Evolutionary conservation across 2,888 invertebrate species (phyloP).

Genomic region (Prosopocoilus inquinatus): DNA sequence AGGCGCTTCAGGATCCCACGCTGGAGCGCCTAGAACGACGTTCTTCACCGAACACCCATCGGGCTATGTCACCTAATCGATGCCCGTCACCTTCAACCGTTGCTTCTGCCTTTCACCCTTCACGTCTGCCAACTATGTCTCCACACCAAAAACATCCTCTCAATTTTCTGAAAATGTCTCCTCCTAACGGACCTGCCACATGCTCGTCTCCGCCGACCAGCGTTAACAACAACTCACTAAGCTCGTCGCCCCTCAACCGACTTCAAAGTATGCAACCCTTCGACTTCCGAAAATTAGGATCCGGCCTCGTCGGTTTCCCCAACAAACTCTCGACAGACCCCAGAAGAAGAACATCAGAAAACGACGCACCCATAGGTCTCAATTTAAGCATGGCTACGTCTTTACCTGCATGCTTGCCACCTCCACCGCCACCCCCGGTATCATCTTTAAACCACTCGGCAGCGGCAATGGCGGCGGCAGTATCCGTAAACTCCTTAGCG

Average conservation of each 20-base stretch:
- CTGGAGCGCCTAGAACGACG: slow-evolving; percentile 59
- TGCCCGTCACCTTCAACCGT: slow-evolving; percentile 62
- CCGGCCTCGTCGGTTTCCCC: slow-evolving; percentile 59
- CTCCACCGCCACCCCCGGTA: slow-evolving; percentile 59
- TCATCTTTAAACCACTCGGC: slow-evolving; percentile 62
- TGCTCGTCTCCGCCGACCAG: slow-evolving; percentile 51
- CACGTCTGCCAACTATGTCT: slow-evolving; percentile 51
- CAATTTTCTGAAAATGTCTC: slow-evolving; percentile 52
- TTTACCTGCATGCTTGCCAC: slow-evolving; percentile 60
- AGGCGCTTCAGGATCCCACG: slow-evolving; percentile 58
- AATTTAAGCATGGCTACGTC: slow-evolving; percentile 61
- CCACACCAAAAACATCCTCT: slow-evolving; percentile 51
- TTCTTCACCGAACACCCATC: slow-evolving; percentile 41
- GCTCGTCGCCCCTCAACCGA: slow-evolving; percentile 74
- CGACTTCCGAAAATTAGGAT: slow-evolving; percentile 80
- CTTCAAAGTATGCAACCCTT: slow-evolving; percentile 95
- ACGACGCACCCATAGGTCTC: slow-evolving; percentile 55
- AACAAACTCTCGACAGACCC: slow-evolving; percentile 49
- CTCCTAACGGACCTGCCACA: slow-evolving; percentile 54
- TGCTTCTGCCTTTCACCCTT: slow-evolving; percentile 51
- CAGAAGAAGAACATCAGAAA: slow-evolving; percentile 56
- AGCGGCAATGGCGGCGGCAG: slow-evolving; percentile 53
- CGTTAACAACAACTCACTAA: slow-evolving; percentile 25
- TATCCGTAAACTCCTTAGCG: slow-evolving; percentile 45
- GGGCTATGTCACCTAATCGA: slow-evolving; percentile 69